phyloP scores from a whole-genome alignment of 2,797 vertebrate genomes.

The Prionace glauca region DNA sequence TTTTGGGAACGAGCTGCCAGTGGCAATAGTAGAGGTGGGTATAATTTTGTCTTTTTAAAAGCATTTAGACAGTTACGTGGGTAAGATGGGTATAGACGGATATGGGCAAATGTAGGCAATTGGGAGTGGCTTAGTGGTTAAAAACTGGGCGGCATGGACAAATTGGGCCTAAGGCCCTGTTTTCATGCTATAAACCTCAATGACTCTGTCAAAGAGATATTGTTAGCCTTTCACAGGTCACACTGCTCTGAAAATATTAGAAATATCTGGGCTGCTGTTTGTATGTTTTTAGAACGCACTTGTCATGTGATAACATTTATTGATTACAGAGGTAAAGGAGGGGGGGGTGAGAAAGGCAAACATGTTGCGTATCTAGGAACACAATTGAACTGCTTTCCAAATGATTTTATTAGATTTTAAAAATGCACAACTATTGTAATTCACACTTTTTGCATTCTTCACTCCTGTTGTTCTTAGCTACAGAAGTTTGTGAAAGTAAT shows the following conservation, averaged over 20 bases:
- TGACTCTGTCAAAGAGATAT: neutral
- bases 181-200: too few species aligned
- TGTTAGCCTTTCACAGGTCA: neutral
- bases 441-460: neutral
- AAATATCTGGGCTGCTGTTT: neutral
- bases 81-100: too few species aligned
- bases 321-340: neutral
- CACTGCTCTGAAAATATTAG: neutral
- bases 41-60: too few species aligned
- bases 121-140: too few species aligned
- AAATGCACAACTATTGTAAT: neutral
- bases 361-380: neutral
- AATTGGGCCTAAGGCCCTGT: too few species aligned
- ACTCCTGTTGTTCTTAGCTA: neutral
- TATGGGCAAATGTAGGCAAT: too few species aligned
- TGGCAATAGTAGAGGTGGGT: too few species aligned
- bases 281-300: neutral
- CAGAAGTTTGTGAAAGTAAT: neutral
- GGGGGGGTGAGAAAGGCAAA: too few species aligned
- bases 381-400: neutral
- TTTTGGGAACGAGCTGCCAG: too few species aligned
- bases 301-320: neutral
- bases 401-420: neutral
- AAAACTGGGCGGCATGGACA: too few species aligned
- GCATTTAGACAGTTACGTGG: too few species aligned